Evolutionary conservation across 2,888 invertebrate genomes (phyloP), one percentile per base, ranked within the genome.

Genomic region (Halocaridina rubra): DNA sequence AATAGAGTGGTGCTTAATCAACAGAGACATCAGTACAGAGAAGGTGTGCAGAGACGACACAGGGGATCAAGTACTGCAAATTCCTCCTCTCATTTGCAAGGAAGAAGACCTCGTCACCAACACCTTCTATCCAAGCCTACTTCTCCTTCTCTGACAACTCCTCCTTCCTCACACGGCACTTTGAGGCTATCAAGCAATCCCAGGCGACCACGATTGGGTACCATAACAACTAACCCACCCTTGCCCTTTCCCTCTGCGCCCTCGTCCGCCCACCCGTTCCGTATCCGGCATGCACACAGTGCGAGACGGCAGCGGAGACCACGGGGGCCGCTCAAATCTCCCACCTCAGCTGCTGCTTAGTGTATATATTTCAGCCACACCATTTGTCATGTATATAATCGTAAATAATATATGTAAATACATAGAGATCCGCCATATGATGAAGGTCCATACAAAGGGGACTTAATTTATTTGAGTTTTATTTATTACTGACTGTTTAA

Each of bases 391-490:
- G 82, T 84, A 84, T 77, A 84, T 84, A 84, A 84, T 84, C 69
- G 82, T 84, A 78, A 78, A 84, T 77, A 71, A 72, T 84, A 78
- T 84, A 30, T 84, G 82, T 84, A 84, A 84, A 84, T 84, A 84
- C 78, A 77, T 78, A 84, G 76, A 72, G 57, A 71, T 71, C 33
- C 77, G 39, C 77, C 67, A 71, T 78, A 77, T 64, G 78, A 78
- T 39, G 32, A 78, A 84, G 78, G 82, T 84, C 82, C 78, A 78
- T 59, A 77, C 53, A 33, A 72, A 71, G 77, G 78, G 82, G 82
- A 78, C 78, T 78, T 84, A 84, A 84, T 78, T 84, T 84, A 84
- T 84, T 78, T 84, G 77, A 84, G n/a, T 84, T 24, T 82, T 84
- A 84, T 84, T 84, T 84, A 84, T 84, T 80, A 59, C 32, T 77